Evolutionary conservation across 2,113 vertebrate genomes (phyloP).

Genomic region (Alectura lathami): DNA sequence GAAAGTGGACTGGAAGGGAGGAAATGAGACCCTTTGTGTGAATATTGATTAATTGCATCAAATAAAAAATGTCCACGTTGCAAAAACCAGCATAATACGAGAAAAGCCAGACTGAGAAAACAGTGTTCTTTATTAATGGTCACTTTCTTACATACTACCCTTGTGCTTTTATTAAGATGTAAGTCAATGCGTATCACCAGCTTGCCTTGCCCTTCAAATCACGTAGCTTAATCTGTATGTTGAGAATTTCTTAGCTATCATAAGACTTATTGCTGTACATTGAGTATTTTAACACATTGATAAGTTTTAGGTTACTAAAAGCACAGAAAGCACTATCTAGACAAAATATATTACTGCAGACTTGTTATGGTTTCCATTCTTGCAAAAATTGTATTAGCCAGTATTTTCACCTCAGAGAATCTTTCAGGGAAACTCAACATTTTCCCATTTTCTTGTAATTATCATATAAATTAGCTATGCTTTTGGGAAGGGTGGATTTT

Average conservation of each 20-base stretch:
- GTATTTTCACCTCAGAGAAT: neutral
- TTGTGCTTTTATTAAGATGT: neutral
- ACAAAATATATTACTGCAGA: neutral
- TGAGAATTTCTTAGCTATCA: neutral
- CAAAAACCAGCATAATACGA: neutral
- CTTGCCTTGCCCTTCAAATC: neutral
- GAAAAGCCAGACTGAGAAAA: neutral
- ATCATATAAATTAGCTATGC: slow-evolving; percentile 6
- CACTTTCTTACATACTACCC: neutral
- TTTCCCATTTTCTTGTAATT: slow-evolving; percentile 37
- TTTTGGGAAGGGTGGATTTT: neutral
- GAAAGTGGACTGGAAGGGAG: neutral
- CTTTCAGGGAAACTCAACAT: neutral
- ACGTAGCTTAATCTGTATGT: neutral
- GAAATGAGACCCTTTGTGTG: neutral
- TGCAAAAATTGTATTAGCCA: neutral
- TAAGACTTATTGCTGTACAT: neutral
- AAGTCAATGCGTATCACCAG: neutral
- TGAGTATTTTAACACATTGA: neutral
- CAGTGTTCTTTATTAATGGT: neutral
- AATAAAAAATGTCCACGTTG: neutral
- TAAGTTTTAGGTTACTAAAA: neutral
- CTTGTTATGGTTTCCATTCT: neutral
- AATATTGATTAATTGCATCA: neutral
- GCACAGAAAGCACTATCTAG: neutral